Evolutionary conservation across 2,888 invertebrate genomes (phyloP).

Genomic region (Amblyjoppa proteus): DNA sequence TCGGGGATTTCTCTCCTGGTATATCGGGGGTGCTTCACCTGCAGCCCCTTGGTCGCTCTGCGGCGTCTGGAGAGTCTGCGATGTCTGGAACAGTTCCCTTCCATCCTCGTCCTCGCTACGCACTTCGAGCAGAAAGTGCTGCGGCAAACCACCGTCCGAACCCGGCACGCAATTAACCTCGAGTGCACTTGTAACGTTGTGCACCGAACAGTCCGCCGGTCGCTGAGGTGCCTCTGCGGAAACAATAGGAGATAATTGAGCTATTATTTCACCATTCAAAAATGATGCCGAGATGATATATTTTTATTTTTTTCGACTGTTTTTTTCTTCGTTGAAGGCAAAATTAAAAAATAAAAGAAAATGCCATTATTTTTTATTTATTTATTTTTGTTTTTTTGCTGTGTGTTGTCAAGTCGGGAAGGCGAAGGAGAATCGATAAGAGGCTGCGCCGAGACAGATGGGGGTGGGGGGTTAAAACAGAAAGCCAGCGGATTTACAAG

Average conservation of each 20-base stretch:
- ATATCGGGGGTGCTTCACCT: constrained; percentile 77
- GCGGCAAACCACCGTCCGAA: constrained; percentile 92
- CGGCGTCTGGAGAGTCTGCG: constrained; percentile 83
- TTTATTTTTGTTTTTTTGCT: background rate
- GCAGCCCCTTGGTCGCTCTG: constrained; percentile 74
- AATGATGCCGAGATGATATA: background rate
- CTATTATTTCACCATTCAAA: constrained; percentile 21
- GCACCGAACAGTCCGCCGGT: constrained; percentile 90
- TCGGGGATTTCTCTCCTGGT: constrained; percentile 81
- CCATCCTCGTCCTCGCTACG: constrained; percentile 76
- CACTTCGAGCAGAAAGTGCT: constrained; percentile 93
- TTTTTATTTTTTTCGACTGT: background rate
- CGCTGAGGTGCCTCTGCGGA: constrained; percentile 91
- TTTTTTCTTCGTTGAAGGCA: background rate
- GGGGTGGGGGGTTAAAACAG: too few species aligned
- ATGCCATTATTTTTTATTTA: background rate
- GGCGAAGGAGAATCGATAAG: constrained; percentile 3
- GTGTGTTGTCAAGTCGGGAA: background rate
- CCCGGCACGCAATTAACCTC: constrained; percentile 92
- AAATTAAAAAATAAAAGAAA: background rate
- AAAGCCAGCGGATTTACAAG: constrained; percentile 71
- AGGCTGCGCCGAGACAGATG: background rate
- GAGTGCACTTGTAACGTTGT: constrained; percentile 89
- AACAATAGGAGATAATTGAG: constrained; percentile 67
- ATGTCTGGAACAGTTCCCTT: constrained; percentile 81